phyloP scores from a whole-genome alignment of 64 coral and sea anemone genomes.

The Exaiptasia diaphana region DNA sequence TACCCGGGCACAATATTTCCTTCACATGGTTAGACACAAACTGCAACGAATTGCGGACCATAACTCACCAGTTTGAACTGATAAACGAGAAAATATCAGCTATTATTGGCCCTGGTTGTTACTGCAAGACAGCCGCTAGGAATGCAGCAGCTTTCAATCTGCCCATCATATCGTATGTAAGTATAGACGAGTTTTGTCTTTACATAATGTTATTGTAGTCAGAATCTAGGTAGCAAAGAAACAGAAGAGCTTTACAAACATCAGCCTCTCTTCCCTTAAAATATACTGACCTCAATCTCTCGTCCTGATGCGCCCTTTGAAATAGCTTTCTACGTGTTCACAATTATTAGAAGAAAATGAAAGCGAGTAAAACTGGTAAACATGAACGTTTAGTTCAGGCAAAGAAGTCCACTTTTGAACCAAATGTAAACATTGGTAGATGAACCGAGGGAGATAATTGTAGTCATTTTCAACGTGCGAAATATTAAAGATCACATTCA shows the following conservation, averaged over 20 bases:
- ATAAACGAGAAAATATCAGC: constrained; percentile 70
- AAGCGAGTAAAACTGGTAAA: no score
- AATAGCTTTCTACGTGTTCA: no score
- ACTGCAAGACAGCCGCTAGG: constrained; percentile 68
- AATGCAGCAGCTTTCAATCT: constrained; percentile 86
- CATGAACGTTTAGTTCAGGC: no score
- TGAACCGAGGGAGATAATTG: no score
- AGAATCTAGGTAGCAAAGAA: constrained; percentile 3
- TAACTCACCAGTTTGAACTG: constrained; percentile 67
- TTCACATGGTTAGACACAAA: constrained; percentile 78
- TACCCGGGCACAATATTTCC: constrained; percentile 76
- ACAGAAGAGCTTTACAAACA: constrained; percentile 16
- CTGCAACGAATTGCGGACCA: constrained; percentile 76
- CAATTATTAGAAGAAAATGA: no score
- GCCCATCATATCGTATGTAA: constrained; percentile 87
- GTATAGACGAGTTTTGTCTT: constrained; percentile 30
- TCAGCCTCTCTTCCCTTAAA: neutral
- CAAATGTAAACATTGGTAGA: no score
- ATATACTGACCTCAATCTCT: neutral
- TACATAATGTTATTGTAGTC: neutral
- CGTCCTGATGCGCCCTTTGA: no score
- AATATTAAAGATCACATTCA: no score
- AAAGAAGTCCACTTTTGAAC: no score
- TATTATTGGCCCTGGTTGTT: constrained; percentile 82
- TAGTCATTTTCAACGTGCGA: no score